Conservation (phyloP, 2,797 vertebrate genomes). For the Tokudaia tokunoshimensis region DNA sequence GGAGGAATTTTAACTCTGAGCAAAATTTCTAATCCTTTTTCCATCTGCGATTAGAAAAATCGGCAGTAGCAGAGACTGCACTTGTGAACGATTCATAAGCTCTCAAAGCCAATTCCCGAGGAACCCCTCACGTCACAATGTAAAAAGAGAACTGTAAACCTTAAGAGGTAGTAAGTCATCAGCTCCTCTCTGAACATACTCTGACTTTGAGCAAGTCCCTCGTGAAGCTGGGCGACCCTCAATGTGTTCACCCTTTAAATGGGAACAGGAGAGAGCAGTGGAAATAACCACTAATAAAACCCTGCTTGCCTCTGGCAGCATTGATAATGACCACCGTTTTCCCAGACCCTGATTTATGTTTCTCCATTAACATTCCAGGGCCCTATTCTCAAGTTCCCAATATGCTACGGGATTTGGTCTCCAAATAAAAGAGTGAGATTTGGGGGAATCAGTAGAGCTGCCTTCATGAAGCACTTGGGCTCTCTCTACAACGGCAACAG, state of each 20-base stretch:
- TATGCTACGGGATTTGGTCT: neutral
- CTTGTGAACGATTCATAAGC: neutral
- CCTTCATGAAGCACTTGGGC: neutral
- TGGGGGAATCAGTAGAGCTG: neutral
- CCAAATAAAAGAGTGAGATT: neutral
- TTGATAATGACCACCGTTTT: conserved; percentile 73
- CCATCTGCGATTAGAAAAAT: conserved; percentile 27
- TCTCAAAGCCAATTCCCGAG: neutral
- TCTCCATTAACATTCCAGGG: conserved; percentile 73
- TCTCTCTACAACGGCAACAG: neutral
- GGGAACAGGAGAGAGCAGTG: conserved; percentile 34
- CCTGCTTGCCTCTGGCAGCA: conserved; percentile 63
- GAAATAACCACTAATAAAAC: conserved; percentile 66
- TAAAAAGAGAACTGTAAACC: neutral
- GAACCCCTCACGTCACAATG: neutral
- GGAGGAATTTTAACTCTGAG: conserved; percentile 31
- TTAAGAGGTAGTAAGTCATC: neutral
- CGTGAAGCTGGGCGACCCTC: neutral
- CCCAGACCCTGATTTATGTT: conserved; percentile 62
- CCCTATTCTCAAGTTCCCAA: conserved; percentile 10
- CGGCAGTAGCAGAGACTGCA: neutral
- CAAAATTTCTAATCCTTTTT: conserved; percentile 26
- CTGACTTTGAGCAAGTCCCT: neutral
- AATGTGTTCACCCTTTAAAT: conserved; percentile 43
- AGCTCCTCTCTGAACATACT: neutral